Evolutionary conservation across 2,888 invertebrate genomes (phyloP).

Genomic region (Aleiodes leptofemur): DNA sequence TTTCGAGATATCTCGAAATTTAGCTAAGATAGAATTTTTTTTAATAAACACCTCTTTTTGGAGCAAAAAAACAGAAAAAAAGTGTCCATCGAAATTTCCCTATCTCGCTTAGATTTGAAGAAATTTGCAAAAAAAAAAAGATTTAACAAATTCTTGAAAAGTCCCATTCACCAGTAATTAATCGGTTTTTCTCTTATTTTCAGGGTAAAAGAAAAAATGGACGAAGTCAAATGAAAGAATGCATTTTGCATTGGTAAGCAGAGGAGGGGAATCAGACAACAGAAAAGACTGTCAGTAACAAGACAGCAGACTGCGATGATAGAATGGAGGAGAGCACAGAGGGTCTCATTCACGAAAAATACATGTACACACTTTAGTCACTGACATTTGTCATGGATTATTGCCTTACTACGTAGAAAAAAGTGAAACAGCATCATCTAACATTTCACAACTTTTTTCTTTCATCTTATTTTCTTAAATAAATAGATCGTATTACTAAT

Average conservation of each 20-base stretch:
- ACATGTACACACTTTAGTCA: constrained; percentile 24
- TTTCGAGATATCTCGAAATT: too few relatives aligned
- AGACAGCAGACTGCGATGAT: constrained; percentile 34
- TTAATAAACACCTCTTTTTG: too few relatives aligned
- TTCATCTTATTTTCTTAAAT: background rate
- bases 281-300: constrained; percentile 15
- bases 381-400: constrained; percentile 39
- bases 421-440: background rate
- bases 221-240: constrained; percentile 21
- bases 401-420: constrained; percentile 22
- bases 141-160: too few relatives aligned
- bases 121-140: too few relatives aligned
- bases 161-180: constrained; percentile 1
- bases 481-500: constrained; percentile 34
- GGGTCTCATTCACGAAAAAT: constrained; percentile 52
- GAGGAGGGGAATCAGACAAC: constrained; percentile 4
- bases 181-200: background rate
- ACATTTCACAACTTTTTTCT: background rate
- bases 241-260: constrained; percentile 13
- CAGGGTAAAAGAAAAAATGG: background rate
- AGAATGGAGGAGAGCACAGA: constrained; percentile 50
- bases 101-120: too few relatives aligned
- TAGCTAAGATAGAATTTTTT: too few relatives aligned
- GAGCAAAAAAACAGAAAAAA: too few relatives aligned
- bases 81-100: too few relatives aligned